A percentile compares a stretch with the other conserved stretches of the same genome.
phyloP scores from a whole-genome alignment of 2,113 vertebrate species.

The Glaucidium brasilianum region DNA sequence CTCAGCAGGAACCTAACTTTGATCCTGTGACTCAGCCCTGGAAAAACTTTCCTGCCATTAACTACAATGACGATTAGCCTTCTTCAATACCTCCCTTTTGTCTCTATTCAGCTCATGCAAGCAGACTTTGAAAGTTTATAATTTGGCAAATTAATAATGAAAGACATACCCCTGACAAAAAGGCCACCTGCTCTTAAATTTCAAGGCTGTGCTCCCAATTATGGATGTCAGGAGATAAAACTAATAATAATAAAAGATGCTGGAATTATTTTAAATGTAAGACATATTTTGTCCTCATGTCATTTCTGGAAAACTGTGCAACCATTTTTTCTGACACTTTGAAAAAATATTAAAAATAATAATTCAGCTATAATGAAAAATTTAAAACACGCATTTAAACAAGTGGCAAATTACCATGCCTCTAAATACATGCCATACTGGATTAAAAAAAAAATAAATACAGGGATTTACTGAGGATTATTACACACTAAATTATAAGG shows the following conservation, averaged over 20 bases:
- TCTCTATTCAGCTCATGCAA: neutral
- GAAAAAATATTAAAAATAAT: neutral
- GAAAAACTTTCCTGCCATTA: neutral
- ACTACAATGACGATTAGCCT: neutral
- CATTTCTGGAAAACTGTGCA: neutral
- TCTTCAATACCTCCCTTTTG: neutral
- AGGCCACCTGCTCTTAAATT: neutral
- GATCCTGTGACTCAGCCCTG: neutral
- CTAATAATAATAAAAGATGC: neutral
- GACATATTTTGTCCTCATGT: neutral
- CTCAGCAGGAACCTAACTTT: neutral
- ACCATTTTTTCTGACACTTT: neutral
- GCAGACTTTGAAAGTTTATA: neutral
- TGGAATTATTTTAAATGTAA: neutral
- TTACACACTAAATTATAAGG: neutral
- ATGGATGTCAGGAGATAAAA: neutral
- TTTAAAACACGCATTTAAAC: fast-evolving
- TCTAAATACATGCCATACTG: neutral
- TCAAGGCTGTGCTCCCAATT: neutral
- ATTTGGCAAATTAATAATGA: neutral
- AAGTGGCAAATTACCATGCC: neutral
- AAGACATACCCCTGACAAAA: neutral
- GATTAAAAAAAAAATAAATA: neutral
- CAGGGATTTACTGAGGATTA: neutral
- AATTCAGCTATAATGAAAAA: neutral